Conservation (phyloP, 2,113 vertebrate species). For the Rhabdomys dilectus region DNA sequence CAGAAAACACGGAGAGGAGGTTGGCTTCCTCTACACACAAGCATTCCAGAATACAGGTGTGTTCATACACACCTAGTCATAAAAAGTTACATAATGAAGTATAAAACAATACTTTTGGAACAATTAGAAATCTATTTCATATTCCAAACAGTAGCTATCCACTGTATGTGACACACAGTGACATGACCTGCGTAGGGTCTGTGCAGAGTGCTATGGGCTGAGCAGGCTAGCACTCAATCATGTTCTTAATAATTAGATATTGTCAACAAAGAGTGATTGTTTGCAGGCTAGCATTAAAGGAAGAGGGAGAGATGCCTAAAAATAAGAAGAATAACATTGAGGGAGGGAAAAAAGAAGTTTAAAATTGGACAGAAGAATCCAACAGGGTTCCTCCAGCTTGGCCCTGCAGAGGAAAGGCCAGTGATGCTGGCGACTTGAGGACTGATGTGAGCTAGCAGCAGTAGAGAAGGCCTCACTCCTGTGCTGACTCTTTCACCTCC, state of each 20-base stretch:
- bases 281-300: too few species aligned
- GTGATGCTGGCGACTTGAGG: conserved; percentile 29
- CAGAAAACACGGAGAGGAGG: not conserved
- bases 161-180: not conserved
- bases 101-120: not conserved
- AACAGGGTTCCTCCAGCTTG: not conserved
- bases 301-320: not conserved
- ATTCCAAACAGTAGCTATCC: not conserved
- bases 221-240: not conserved
- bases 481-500: not conserved
- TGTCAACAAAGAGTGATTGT: not conserved
- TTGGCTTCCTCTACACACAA: not conserved
- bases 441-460: not conserved
- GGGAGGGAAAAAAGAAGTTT: not conserved
- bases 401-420: not conserved
- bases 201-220: not conserved
- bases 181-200: rapidly evolving
- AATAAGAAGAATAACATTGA: not conserved
- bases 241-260: not conserved
- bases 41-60: not conserved
- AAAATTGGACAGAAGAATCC: not conserved
- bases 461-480: not conserved
- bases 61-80: not conserved
- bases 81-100: not conserved
- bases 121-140: not conserved